These are phyloP conservation scores for Lamprotornis superbus DNA, from an alignment of 2,113 vertebrate genomes.

Conservation along the genomic window DNA sequence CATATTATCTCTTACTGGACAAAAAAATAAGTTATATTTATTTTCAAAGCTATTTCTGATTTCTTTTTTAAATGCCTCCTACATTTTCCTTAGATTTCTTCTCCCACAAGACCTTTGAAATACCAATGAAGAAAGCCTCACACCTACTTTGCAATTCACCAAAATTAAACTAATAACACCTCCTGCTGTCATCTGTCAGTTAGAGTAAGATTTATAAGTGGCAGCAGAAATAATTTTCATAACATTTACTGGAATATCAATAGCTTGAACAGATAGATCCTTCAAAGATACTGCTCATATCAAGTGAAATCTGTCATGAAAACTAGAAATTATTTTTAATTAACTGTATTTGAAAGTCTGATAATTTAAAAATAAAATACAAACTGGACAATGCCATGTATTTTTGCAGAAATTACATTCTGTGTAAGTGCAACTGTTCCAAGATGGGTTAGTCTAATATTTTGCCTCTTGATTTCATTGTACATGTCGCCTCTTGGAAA, in stretches of 20 bases:
- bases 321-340: not conserved
- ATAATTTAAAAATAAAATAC: not conserved
- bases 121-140: not conserved
- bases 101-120: conserved; percentile 15
- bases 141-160: conserved; percentile 5
- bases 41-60: not conserved
- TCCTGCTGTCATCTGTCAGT: conserved; percentile 50
- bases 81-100: conserved; percentile 44
- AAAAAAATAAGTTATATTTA: not conserved
- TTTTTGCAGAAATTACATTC: not conserved
- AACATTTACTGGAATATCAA: conserved; percentile 28
- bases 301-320: not conserved
- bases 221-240: conserved; percentile 46
- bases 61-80: not conserved
- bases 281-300: not conserved
- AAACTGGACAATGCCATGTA: not conserved
- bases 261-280: conserved; percentile 16
- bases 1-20: not conserved
- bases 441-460: not conserved
- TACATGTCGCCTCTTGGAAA: not conserved
- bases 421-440: not conserved
- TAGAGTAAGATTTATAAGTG: conserved; percentile 16
- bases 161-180: conserved; percentile 56
- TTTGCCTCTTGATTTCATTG: not conserved
- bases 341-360: not conserved